Evolutionary conservation across 2,797 vertebrate genomes (phyloP).

Genomic region (Poecilia velifera): DNA sequence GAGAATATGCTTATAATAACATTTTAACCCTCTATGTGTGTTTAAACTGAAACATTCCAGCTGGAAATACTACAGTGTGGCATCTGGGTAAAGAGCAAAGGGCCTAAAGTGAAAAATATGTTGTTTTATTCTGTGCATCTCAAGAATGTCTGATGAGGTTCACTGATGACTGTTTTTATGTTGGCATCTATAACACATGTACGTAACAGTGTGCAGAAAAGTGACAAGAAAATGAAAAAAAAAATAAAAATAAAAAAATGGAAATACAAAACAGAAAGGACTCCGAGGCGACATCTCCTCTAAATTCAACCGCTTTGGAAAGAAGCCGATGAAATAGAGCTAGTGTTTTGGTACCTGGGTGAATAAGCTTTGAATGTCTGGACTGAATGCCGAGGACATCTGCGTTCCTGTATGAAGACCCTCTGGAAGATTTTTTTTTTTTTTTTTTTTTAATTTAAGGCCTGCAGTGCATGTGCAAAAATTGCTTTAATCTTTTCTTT

Average conservation of each 20-base stretch:
- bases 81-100: slow-evolving; percentile 6
- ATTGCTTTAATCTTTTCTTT: slow-evolving; percentile 10
- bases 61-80: not conserved
- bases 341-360: not conserved
- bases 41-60: slow-evolving; percentile 2
- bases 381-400: slow-evolving; percentile 3
- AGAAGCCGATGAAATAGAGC: not conserved
- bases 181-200: not conserved
- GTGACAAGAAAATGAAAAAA: not conserved
- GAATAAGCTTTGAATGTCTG: slow-evolving; percentile 1
- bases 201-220: not conserved
- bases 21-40: not conserved
- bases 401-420: slow-evolving; percentile 2
- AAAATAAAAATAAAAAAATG: not conserved
- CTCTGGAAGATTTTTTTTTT: slow-evolving; percentile 3
- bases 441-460: not conserved
- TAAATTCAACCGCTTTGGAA: slow-evolving; percentile 1
- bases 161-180: slow-evolving; percentile 6
- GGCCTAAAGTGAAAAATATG: not conserved
- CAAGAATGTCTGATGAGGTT: not conserved
- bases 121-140: not conserved
- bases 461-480: slow-evolving; percentile 11
- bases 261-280: not conserved
- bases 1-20: slow-evolving; percentile 1
- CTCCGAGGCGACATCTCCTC: slow-evolving; percentile 1